phyloP scores from a whole-genome alignment of 2,113 vertebrate genomes.

The Xenotilapia longispinis region DNA sequence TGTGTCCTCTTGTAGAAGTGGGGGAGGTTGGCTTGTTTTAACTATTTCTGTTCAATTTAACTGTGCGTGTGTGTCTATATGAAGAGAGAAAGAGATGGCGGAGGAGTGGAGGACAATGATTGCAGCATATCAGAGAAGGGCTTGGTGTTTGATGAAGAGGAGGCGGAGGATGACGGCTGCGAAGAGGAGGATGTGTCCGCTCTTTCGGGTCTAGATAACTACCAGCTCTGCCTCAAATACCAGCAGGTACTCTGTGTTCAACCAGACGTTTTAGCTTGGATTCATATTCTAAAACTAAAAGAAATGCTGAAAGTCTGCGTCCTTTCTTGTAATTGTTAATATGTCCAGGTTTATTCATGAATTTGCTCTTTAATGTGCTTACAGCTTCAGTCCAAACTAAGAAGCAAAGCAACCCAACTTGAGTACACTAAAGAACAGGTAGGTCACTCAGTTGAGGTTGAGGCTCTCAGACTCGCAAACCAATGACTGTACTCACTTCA shows the following conservation, averaged over 20 bases:
- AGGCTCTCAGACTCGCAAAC: neutral
- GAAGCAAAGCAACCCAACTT: conserved; percentile 70
- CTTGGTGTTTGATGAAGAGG: conserved; percentile 29
- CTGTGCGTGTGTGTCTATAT: neutral
- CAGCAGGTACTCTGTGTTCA: conserved; percentile 46
- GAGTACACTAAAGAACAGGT: conserved; percentile 77
- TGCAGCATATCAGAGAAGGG: neutral
- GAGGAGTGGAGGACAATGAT: neutral
- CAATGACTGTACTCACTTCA: neutral
- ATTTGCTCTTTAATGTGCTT: neutral
- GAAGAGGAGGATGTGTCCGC: conserved; percentile 27
- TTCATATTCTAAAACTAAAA: neutral
- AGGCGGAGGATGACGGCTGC: neutral
- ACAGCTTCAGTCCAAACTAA: conserved; percentile 80
- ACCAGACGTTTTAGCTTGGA: neutral
- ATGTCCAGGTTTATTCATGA: neutral
- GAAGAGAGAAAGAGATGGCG: neutral
- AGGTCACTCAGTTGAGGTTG: conserved; percentile 35
- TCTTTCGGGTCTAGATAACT: conserved; percentile 43
- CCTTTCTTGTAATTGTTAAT: neutral
- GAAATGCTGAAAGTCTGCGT: neutral
- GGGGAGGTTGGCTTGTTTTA: neutral
- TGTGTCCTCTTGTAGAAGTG: neutral
- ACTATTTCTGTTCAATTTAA: neutral
- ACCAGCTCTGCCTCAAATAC: conserved; percentile 62